Conservation (phyloP, 2,797 vertebrate genomes). For the Acomys russatus region DNA sequence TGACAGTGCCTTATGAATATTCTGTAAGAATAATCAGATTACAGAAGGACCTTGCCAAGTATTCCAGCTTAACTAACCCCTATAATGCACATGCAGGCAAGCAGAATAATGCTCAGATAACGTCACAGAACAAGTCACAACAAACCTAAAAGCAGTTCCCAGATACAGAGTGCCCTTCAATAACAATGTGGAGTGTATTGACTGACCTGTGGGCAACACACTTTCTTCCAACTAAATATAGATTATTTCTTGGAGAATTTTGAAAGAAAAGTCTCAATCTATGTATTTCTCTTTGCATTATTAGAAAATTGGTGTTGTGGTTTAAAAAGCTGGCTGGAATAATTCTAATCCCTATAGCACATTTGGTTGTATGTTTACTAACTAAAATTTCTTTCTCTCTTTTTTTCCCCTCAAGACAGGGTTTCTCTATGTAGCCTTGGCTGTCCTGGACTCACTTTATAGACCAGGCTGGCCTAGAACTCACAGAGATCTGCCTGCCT, state of each 20-base stretch:
- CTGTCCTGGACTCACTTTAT: too few relatives aligned
- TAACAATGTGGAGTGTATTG: neutral
- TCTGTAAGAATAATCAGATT: conserved; percentile 47
- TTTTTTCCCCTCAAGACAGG: neutral
- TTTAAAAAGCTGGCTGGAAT: conserved; percentile 11
- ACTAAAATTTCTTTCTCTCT: neutral
- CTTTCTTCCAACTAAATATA: neutral
- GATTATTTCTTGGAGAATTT: conserved; percentile 21
- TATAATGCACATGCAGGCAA: conserved; percentile 3
- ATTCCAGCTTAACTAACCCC: neutral
- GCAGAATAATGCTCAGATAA: neutral
- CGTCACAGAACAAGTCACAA: conserved; percentile 43
- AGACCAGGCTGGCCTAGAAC: too few relatives aligned
- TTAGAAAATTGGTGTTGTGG: conserved; percentile 25
- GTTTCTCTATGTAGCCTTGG: too few relatives aligned
- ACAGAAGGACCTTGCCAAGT: neutral
- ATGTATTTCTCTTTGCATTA: neutral
- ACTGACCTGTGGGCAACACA: neutral
- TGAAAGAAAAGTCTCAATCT: conserved; percentile 26
- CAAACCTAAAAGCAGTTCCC: conserved; percentile 1
- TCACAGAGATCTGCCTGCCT: too few relatives aligned
- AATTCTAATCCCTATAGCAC: conserved; percentile 9
- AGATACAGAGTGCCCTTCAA: neutral
- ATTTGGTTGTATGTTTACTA: neutral
- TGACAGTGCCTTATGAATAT: conserved; percentile 47